Percentiles rank a stretch among this genome's conserved stretches.
phyloP scores from a whole-genome alignment of 2,113 vertebrate species.

The Saccopteryx leptura region DNA sequence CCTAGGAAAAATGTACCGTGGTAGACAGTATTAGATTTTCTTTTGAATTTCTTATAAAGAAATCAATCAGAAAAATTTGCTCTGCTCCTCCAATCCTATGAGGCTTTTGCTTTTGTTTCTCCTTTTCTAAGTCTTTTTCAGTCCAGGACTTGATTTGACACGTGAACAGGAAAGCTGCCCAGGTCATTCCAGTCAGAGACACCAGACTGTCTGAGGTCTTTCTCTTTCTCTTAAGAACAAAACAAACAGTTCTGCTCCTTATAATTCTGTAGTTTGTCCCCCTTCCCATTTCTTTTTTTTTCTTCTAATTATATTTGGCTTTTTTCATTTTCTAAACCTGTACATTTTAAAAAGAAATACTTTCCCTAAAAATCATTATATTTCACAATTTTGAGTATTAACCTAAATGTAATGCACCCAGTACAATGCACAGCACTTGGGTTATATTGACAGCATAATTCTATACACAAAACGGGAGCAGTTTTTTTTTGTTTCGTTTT shows the following conservation, averaged over 20 bases:
- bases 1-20: background rate
- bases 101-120: constrained; percentile 1
- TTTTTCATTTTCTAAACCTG: constrained; percentile 32
- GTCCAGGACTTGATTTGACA: too few relatives aligned
- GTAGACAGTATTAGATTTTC: background rate
- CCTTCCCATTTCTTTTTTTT: background rate
- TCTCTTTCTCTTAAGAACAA: background rate
- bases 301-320: background rate
- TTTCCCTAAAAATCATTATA: background rate
- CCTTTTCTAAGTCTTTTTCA: constrained; percentile 24
- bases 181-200: constrained; percentile 43
- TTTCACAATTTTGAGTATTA: constrained; percentile 15
- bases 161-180: background rate
- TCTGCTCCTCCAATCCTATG: background rate
- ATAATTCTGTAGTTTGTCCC: background rate
- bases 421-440: background rate
- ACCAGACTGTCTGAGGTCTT: background rate
- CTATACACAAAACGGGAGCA: background rate
- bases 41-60: constrained; percentile 50
- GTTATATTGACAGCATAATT: background rate
- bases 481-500: background rate
- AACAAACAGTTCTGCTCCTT: background rate
- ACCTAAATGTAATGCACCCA: background rate
- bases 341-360: background rate
- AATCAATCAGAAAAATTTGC: background rate